phyloP scores from a whole-genome alignment of 2,888 invertebrate species.

The Pandemis heparana region DNA sequence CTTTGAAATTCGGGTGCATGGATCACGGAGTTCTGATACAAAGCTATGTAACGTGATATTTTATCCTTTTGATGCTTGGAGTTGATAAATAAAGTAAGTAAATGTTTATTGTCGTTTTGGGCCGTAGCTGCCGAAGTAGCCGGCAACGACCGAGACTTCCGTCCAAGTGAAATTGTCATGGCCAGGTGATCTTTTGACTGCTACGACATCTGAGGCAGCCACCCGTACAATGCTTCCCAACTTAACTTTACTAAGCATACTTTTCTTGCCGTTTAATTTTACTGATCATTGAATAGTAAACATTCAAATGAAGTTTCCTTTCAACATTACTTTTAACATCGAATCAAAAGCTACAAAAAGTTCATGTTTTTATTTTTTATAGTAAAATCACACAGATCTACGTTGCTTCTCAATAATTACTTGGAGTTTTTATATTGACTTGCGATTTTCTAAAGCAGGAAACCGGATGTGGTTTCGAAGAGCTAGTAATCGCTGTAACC shows the following conservation, averaged over 20 bases:
- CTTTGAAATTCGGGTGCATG: slow-evolving; percentile 22
- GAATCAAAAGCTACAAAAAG: too few relatives aligned
- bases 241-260: neutral
- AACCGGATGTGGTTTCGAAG: slow-evolving; percentile 32
- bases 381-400: neutral
- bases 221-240: slow-evolving; percentile 15
- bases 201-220: slow-evolving; percentile 10
- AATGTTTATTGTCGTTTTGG: slow-evolving; percentile 15
- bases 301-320: neutral
- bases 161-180: slow-evolving; percentile 30
- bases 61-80: slow-evolving; percentile 15
- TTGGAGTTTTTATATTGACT: slow-evolving; percentile 7
- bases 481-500: slow-evolving; percentile 14
- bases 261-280: neutral
- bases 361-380: neutral
- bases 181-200: slow-evolving; percentile 26
- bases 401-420: neutral
- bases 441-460: slow-evolving; percentile 29
- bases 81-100: slow-evolving; percentile 21
- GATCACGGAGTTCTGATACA: slow-evolving; percentile 22
- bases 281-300: neutral
- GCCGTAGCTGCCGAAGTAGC: neutral
- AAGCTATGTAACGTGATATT: slow-evolving; percentile 25
- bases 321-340: neutral
- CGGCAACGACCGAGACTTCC: neutral